phyloP scores from a whole-genome alignment of 2,797 vertebrate genomes.

The Mormyrus proboscirostris region DNA sequence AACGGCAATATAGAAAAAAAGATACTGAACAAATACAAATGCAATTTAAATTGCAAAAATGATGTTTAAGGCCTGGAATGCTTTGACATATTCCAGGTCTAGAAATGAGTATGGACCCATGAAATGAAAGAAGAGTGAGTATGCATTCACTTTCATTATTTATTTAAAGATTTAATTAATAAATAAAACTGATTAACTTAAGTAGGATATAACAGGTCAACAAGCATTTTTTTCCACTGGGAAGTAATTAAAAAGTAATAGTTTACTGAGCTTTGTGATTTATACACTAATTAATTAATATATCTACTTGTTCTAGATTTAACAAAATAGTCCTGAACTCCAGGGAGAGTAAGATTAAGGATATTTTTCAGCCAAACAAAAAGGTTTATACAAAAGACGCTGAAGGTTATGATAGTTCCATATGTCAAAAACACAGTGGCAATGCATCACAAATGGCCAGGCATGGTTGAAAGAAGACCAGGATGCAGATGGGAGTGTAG shows the following conservation, averaged over 20 bases:
- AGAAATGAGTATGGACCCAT: not conserved
- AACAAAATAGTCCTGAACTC: slow-evolving; percentile 9
- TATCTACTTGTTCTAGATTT: not conserved
- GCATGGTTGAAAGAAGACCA: not conserved
- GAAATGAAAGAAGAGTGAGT: not conserved
- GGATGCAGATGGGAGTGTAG: not conserved
- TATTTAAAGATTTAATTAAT: not conserved
- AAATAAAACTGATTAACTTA: not conserved
- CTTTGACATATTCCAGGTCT: not conserved
- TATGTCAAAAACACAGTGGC: not conserved
- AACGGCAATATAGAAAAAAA: not conserved
- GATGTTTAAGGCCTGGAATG: not conserved
- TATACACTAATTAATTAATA: slow-evolving; percentile 14
- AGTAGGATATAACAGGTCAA: slow-evolving; percentile 17
- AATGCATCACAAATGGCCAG: not conserved
- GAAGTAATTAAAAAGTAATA: slow-evolving; percentile 25
- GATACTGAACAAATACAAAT: not conserved
- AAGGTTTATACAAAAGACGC: not conserved
- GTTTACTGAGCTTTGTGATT: slow-evolving; percentile 4
- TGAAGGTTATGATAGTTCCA: not conserved
- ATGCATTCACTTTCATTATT: not conserved
- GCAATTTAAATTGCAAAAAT: not conserved
- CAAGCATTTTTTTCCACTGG: slow-evolving; percentile 12
- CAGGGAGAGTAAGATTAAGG: not conserved
- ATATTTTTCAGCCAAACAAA: not conserved